Percentiles rank a stretch among this genome's conserved stretches.
phyloP scores from a whole-genome alignment of 2,888 invertebrate genomes.

The Biston betularia region DNA sequence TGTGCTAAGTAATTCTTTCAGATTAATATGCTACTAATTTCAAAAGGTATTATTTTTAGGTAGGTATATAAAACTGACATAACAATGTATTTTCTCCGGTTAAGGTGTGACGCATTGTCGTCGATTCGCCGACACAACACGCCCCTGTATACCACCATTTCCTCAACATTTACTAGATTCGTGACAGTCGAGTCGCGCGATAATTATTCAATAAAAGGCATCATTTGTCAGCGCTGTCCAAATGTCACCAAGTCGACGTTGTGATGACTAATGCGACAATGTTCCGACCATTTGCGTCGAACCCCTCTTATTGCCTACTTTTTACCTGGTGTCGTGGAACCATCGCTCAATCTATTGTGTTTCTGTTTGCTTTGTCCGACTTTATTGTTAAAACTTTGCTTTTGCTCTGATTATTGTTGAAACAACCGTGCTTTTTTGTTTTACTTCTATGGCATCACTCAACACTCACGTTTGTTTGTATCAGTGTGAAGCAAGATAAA shows the following conservation, averaged over 20 bases:
- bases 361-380: slow-evolving; percentile 61
- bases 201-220: slow-evolving; percentile 83
- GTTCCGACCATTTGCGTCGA: slow-evolving; percentile 75
- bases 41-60: no score
- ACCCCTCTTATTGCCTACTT: slow-evolving; percentile 76
- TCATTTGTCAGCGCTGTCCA: slow-evolving; percentile 80
- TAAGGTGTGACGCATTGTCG: slow-evolving; percentile 37
- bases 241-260: slow-evolving; percentile 79
- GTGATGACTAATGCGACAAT: slow-evolving; percentile 80
- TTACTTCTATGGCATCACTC: not conserved
- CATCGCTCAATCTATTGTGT: slow-evolving; percentile 80
- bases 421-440: slow-evolving; percentile 29
- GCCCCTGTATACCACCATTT: slow-evolving; percentile 50
- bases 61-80: not conserved
- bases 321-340: slow-evolving; percentile 75
- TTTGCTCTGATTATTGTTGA: slow-evolving; percentile 54
- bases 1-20: no score
- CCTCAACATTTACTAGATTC: slow-evolving; percentile 63
- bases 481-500: no score
- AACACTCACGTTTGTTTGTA: not conserved
- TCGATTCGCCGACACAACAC: slow-evolving; percentile 38
- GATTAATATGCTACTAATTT: no score
- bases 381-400: slow-evolving; percentile 59
- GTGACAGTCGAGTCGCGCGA: slow-evolving; percentile 61
- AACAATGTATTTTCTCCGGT: slow-evolving; percentile 5